These are phyloP conservation scores for Trichacis sp. DNA, from an alignment of 2,888 invertebrate species.

Conservation along the genomic window DNA sequence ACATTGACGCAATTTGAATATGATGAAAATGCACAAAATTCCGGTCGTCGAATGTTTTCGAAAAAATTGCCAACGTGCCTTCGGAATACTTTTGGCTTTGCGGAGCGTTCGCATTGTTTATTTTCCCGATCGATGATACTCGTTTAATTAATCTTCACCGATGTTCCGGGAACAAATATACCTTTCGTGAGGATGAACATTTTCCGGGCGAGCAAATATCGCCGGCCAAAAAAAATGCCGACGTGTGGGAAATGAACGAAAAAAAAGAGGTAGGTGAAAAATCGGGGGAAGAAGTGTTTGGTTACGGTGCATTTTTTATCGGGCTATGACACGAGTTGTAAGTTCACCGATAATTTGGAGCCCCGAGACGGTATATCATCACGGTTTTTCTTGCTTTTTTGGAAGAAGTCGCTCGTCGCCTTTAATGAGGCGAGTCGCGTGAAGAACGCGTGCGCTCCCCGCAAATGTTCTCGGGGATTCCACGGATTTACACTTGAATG, in stretches of 20 bases:
- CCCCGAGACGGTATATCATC: constrained; percentile 18
- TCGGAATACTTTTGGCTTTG: constrained; percentile 18
- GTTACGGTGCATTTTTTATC: constrained; percentile 8
- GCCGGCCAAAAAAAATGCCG: constrained; percentile 21
- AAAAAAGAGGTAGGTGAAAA: constrained; percentile 9
- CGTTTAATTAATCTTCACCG: constrained; percentile 33
- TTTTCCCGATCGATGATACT: constrained; percentile 33
- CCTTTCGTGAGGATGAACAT: constrained; percentile 28
- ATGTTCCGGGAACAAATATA: constrained; percentile 24
- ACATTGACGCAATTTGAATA: background rate
- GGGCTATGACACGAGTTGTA: constrained; percentile 20
- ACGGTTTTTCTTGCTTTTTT: constrained; percentile 42
- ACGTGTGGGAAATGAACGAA: constrained; percentile 22
- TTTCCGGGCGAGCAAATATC: constrained; percentile 26
- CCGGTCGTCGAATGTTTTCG: too few species aligned
- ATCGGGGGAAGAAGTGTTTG: constrained; percentile 6
- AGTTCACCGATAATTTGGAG: constrained; percentile 35
- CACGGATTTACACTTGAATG: constrained; percentile 46
- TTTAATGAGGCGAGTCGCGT: constrained; percentile 52
- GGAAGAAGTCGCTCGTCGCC: constrained; percentile 47
- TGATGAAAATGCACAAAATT: background rate
- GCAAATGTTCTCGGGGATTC: constrained; percentile 40
- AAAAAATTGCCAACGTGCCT: constrained; percentile 18
- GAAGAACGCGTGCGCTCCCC: constrained; percentile 36
- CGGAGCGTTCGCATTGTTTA: constrained; percentile 26